These are phyloP conservation scores for Epirrhoe alternata DNA, from an alignment of 2,888 invertebrate genomes.

Conservation along the genomic window DNA sequence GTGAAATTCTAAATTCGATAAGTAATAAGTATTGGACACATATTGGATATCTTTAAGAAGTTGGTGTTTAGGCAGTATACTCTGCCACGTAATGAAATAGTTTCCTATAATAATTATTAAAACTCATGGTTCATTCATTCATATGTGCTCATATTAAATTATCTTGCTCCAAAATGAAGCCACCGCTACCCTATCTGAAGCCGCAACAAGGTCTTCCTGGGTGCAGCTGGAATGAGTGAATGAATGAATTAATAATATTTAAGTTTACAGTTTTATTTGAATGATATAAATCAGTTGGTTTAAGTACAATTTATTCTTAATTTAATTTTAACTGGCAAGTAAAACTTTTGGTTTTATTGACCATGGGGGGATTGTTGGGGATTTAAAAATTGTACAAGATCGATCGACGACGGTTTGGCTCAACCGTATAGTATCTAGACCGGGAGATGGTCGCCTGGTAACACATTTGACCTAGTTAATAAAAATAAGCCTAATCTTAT, in stretches of 20 bases:
- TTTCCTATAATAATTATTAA: neutral
- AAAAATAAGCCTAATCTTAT: too few species aligned
- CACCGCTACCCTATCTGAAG: too few species aligned
- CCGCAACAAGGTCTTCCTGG: too few species aligned
- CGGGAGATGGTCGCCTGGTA: neutral
- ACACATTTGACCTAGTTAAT: neutral
- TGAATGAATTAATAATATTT: too few species aligned
- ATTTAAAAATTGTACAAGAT: neutral
- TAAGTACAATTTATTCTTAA: conserved; percentile 2
- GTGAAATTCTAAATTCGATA: conserved; percentile 33
- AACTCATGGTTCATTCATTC: too few species aligned
- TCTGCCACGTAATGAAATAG: conserved; percentile 9
- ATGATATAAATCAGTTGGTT: conserved; percentile 8
- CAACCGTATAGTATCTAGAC: neutral
- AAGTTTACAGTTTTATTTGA: neutral
- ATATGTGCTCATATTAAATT: too few species aligned
- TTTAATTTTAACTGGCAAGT: neutral
- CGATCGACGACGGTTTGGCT: conserved; percentile 1
- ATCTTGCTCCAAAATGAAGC: too few species aligned
- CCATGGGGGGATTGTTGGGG: neutral
- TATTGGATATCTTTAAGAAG: conserved; percentile 14
- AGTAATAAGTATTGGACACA: conserved; percentile 18
- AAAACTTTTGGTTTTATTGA: neutral
- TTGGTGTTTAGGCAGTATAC: conserved; percentile 22
- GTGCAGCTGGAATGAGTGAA: too few species aligned